phyloP scores from a whole-genome alignment of 2,797 vertebrate species.

The Artibeus lituratus region DNA sequence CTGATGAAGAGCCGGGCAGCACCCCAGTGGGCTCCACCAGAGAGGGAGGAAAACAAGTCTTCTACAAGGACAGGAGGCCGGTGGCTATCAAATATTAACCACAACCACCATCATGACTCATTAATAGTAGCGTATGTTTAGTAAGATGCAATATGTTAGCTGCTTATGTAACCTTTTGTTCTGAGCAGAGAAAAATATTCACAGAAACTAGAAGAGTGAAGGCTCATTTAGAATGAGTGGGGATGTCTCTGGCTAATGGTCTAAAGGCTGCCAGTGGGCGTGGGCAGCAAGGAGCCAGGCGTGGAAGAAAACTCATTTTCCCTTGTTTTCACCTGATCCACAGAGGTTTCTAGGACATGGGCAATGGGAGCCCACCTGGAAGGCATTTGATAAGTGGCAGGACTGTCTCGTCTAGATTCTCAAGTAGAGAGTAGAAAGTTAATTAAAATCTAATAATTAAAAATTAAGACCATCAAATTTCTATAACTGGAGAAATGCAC shows the following conservation, averaged over 20 bases:
- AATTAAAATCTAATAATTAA: background rate
- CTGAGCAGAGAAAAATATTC: constrained; percentile 38
- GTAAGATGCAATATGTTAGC: background rate
- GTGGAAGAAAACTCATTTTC: constrained; percentile 11
- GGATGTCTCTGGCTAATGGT: background rate
- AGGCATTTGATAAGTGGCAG: background rate
- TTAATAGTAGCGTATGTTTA: constrained; percentile 24
- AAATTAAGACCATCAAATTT: background rate
- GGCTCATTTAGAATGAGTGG: background rate
- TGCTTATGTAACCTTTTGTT: constrained; percentile 47
- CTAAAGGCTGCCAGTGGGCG: constrained; percentile 14
- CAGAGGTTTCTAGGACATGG: background rate
- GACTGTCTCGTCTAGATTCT: background rate
- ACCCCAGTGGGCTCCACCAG: background rate
- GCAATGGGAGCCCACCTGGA: background rate
- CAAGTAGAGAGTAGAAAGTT: background rate
- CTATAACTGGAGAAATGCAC: background rate
- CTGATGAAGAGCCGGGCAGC: background rate
- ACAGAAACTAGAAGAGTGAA: background rate
- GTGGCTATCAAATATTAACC: constrained; percentile 34
- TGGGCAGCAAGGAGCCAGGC: background rate
- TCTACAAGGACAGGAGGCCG: background rate
- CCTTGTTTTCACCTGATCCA: background rate
- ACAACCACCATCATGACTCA: background rate
- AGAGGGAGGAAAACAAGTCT: background rate